Conservation (phyloP, 2,113 vertebrate genomes). For the Ptilonorhynchus violaceus region DNA sequence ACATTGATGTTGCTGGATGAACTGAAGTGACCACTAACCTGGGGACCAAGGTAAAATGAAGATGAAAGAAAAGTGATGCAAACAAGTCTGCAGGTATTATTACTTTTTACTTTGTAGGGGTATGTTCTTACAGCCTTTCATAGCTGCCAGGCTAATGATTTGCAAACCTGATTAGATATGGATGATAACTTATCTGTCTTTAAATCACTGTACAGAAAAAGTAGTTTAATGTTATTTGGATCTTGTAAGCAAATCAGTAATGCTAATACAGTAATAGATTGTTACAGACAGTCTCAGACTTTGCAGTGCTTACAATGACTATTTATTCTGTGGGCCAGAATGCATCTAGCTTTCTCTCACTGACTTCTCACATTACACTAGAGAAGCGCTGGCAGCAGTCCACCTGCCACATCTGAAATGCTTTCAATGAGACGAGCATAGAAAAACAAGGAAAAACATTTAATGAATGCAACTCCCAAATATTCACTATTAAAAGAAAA, state of each 20-base stretch:
- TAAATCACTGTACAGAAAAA: background rate
- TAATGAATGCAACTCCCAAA: background rate
- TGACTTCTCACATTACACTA: background rate
- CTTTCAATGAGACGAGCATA: background rate
- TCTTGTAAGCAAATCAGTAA: accelerated
- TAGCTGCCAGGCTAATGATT: background rate
- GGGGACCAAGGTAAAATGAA: background rate
- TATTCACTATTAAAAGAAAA: background rate
- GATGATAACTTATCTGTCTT: background rate
- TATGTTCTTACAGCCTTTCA: background rate
- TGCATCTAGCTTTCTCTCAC: background rate
- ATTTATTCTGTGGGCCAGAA: background rate
- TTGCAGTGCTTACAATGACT: background rate
- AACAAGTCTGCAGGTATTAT: background rate
- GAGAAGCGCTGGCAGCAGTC: background rate
- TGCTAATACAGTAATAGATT: background rate
- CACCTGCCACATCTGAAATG: background rate
- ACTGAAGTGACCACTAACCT: background rate
- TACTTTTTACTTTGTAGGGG: background rate
- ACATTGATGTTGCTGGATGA: background rate
- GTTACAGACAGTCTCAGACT: background rate
- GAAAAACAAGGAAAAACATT: background rate
- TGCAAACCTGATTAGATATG: background rate
- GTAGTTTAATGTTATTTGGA: background rate
- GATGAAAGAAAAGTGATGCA: background rate